These are phyloP conservation scores for Fissipunctia ypsillon DNA, from an alignment of 2,888 invertebrate species.

Conservation along the genomic window DNA sequence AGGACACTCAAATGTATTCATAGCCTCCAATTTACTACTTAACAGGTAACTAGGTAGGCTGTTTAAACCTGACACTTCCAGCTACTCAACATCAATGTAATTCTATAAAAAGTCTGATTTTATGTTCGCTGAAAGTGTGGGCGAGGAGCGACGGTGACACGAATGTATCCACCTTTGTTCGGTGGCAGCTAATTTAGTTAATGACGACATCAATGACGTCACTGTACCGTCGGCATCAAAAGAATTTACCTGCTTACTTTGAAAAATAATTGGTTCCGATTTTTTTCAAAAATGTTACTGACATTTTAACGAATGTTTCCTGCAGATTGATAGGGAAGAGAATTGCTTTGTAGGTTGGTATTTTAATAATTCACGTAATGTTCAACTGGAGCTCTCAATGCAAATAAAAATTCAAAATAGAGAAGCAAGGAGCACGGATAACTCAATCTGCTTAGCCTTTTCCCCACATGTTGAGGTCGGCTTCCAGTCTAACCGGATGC, in stretches of 20 bases:
- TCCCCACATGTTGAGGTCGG: too few species aligned
- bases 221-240: conserved; percentile 24
- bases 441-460: too few species aligned
- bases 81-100: conserved; percentile 14
- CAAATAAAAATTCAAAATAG: neutral
- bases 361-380: neutral
- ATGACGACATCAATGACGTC: conserved; percentile 55
- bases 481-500: too few species aligned
- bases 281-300: neutral
- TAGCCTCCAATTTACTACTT: neutral
- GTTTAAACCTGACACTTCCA: conserved; percentile 23
- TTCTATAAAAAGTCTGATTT: conserved; percentile 43
- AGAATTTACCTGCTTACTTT: conserved; percentile 3
- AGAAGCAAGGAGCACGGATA: neutral
- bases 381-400: neutral
- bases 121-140: conserved; percentile 46
- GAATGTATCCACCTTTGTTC: conserved; percentile 55
- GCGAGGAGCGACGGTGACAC: conserved; percentile 46
- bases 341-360: neutral
- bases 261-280: conserved; percentile 18
- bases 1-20: neutral
- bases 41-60: neutral
- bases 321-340: neutral
- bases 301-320: neutral
- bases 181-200: conserved; percentile 56